A percentile compares a stretch with the other conserved stretches of the same genome.
phyloP scores from a whole-genome alignment of 1,140 invertebrate genomes.

The Papilio dardanus region DNA sequence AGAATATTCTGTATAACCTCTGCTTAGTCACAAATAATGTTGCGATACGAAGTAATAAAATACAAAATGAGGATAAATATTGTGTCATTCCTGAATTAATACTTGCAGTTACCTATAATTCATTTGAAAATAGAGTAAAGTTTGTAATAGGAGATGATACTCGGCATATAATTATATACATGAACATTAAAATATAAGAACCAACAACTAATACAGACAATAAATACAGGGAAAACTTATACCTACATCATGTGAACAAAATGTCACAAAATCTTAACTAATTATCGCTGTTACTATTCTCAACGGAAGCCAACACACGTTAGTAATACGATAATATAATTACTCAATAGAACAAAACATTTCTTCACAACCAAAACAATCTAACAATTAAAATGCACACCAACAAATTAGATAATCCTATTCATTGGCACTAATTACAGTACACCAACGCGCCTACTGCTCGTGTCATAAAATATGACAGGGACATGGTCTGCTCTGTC shows the following conservation, averaged over 20 bases:
- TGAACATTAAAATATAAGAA: too few species aligned
- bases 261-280: not conserved
- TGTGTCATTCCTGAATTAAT: not conserved
- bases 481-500: conserved; percentile 43
- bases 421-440: conserved; percentile 36
- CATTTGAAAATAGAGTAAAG: not conserved
- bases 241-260: not conserved
- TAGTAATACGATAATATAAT: not conserved
- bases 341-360: not conserved
- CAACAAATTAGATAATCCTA: conserved; percentile 31
- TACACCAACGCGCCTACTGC: conserved; percentile 34
- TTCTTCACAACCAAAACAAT: not conserved
- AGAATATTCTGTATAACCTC: conserved; percentile 37
- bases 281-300: not conserved
- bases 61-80: conserved; percentile 19
- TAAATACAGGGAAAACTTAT: not conserved
- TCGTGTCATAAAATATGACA: conserved; percentile 36
- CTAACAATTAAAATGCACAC: not conserved
- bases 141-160: not conserved
- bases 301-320: not conserved
- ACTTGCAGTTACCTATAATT: not conserved
- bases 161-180: too few species aligned
- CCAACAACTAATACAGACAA: not conserved
- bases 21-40: conserved; percentile 11
- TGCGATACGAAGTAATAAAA: not conserved